phyloP scores from a whole-genome alignment of 2,888 invertebrate genomes.

The Agrochola macilenta region DNA sequence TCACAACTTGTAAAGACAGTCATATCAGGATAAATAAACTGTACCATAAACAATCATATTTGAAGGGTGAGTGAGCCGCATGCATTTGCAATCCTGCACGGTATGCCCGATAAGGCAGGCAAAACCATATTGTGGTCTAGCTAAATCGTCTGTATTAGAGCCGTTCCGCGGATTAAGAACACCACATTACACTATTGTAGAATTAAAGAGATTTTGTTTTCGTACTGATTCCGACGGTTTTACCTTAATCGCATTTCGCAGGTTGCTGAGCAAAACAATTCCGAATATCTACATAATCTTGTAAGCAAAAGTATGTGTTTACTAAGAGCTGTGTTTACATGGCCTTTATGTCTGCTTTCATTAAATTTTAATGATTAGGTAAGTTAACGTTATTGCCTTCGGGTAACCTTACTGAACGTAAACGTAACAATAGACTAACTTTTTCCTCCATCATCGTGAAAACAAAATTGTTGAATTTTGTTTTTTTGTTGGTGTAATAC shows the following conservation, averaged over 20 bases:
- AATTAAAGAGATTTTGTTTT: conserved; percentile 76
- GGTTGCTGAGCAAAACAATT: conserved; percentile 74
- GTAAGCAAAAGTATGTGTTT: conserved; percentile 60
- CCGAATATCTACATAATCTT: conserved; percentile 67
- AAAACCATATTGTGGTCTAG: conserved; percentile 66
- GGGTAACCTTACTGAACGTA: background rate
- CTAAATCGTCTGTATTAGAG: conserved; percentile 74
- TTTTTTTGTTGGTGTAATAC: too few relatives aligned
- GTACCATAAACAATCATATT: conserved; percentile 3
- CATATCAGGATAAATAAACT: background rate
- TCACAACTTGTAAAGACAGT: background rate
- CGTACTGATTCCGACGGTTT: conserved; percentile 69
- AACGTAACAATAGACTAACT: background rate
- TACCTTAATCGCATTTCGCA: conserved; percentile 78
- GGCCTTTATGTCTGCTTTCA: conserved; percentile 19
- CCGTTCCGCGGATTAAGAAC: conserved; percentile 74
- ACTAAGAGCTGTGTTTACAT: conserved; percentile 27
- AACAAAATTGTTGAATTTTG: background rate
- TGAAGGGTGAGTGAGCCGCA: background rate
- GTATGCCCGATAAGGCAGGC: conserved; percentile 39
- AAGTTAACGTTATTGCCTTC: background rate
- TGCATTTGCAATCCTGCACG: conserved; percentile 14
- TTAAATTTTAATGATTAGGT: conserved; percentile 14
- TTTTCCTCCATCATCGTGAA: background rate
- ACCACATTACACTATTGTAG: conserved; percentile 73